Percentiles rank a stretch among this genome's conserved stretches.
phyloP scores from a whole-genome alignment of 2,113 vertebrate species.

The Toxotes chatareus region DNA sequence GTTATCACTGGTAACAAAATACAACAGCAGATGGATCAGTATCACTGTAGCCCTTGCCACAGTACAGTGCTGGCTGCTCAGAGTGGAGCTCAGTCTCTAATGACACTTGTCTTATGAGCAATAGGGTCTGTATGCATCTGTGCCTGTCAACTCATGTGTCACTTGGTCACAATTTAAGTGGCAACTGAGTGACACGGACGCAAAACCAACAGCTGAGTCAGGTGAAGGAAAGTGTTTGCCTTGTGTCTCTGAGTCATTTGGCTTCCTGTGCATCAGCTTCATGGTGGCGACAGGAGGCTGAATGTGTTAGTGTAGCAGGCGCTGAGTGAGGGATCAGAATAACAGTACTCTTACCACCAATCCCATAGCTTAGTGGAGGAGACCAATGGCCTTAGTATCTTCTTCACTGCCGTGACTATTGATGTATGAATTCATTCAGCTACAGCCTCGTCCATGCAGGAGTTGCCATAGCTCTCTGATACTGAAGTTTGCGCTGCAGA shows the following conservation, averaged over 20 bases:
- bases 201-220: slow-evolving; percentile 3
- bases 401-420: not conserved
- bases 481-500: not conserved
- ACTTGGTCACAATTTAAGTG: slow-evolving; percentile 4
- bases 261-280: slow-evolving; percentile 22
- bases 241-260: slow-evolving; percentile 15
- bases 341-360: not conserved
- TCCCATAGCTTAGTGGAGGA: not conserved
- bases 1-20: not conserved
- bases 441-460: not conserved
- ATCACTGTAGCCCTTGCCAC: not conserved
- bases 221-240: not conserved
- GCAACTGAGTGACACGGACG: slow-evolving; percentile 2
- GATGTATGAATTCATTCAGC: too few relatives aligned
- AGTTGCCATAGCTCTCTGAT: not conserved
- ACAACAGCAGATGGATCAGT: not conserved
- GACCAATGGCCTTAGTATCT: not conserved
- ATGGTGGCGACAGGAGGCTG: not conserved
- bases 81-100: not conserved
- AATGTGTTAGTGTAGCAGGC: not conserved
- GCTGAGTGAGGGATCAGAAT: not conserved
- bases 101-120: slow-evolving; percentile 3
- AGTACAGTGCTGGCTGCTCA: not conserved
- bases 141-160: not conserved
- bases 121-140: slow-evolving; percentile 10